A percentile compares a stretch with the other conserved stretches of the same genome.
Evolutionary conservation across 2,113 vertebrate genomes (phyloP).

Genomic region (Pelecanus crispus): DNA sequence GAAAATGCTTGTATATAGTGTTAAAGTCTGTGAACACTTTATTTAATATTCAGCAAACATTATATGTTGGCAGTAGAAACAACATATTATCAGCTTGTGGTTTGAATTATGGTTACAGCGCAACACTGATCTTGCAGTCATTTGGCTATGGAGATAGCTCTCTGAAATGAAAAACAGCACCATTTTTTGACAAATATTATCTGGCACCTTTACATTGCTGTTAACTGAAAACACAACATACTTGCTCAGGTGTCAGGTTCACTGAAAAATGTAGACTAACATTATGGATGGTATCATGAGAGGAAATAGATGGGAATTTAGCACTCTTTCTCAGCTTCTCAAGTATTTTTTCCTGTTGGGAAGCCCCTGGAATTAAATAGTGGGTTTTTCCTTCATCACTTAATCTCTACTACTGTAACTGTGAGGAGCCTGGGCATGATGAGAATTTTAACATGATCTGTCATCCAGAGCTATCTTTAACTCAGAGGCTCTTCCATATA

Average conservation of each 20-base stretch:
- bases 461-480: constrained; percentile 28
- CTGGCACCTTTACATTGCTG: constrained; percentile 33
- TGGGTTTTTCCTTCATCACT: not conserved
- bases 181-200: constrained; percentile 38
- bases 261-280: not conserved
- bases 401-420: not conserved
- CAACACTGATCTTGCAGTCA: not conserved
- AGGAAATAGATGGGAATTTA: not conserved
- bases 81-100: constrained; percentile 7
- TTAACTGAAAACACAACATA: constrained; percentile 54
- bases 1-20: not conserved
- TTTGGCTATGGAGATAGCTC: not conserved
- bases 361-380: not conserved
- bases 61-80: constrained; percentile 5
- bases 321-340: not conserved
- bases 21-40: constrained; percentile 37
- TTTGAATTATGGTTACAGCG: constrained; percentile 36
- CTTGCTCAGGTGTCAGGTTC: not conserved
- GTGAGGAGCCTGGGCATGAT: not conserved
- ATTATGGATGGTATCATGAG: not conserved
- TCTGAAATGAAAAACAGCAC: constrained; percentile 57
- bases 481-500: constrained; percentile 31
- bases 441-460: constrained; percentile 30
- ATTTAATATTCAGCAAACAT: constrained; percentile 45
- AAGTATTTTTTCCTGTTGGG: not conserved